Percentiles rank a stretch among this genome's conserved stretches.
Conservation (phyloP, 2,113 vertebrate species). For the Pagrus major region DNA sequence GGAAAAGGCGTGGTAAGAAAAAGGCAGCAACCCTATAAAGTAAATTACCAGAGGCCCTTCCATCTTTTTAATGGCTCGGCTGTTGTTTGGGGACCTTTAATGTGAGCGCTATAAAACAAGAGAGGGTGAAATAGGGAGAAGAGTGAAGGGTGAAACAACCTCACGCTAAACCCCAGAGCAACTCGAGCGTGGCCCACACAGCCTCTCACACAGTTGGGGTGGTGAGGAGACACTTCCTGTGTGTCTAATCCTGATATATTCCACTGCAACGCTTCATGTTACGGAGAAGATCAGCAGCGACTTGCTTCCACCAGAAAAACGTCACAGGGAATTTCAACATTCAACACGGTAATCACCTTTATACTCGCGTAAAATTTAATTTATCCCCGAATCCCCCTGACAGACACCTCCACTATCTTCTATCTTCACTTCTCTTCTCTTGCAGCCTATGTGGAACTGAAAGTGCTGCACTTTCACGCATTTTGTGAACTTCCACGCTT, state of each 20-base stretch:
- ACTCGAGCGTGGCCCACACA: constrained; percentile 50
- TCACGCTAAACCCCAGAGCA: constrained; percentile 42
- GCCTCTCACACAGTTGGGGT: constrained; percentile 43
- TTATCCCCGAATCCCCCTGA: neutral
- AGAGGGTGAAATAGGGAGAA: constrained; percentile 47
- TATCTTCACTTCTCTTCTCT: constrained; percentile 43
- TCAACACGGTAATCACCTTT: neutral
- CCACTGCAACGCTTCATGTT: neutral
- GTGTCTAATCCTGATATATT: constrained; percentile 40
- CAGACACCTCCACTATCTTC: constrained; percentile 5
- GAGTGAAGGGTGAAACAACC: constrained; percentile 44
- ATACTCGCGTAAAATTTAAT: neutral
- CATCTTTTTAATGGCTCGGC: constrained; percentile 68
- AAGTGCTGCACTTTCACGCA: constrained; percentile 15
- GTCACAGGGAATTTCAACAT: neutral
- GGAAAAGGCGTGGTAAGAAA: constrained; percentile 49
- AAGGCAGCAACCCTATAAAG: constrained; percentile 71
- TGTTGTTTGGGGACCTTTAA: constrained; percentile 78
- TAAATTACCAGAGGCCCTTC: constrained; percentile 68
- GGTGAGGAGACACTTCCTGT: constrained; percentile 40
- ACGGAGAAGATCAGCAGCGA: constrained; percentile 14
- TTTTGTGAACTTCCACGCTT: neutral
- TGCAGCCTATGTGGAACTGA: constrained; percentile 46
- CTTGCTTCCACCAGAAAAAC: neutral
- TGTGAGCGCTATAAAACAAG: constrained; percentile 72